phyloP scores from a whole-genome alignment of 1,140 invertebrate genomes.

The Prorops nasuta region DNA sequence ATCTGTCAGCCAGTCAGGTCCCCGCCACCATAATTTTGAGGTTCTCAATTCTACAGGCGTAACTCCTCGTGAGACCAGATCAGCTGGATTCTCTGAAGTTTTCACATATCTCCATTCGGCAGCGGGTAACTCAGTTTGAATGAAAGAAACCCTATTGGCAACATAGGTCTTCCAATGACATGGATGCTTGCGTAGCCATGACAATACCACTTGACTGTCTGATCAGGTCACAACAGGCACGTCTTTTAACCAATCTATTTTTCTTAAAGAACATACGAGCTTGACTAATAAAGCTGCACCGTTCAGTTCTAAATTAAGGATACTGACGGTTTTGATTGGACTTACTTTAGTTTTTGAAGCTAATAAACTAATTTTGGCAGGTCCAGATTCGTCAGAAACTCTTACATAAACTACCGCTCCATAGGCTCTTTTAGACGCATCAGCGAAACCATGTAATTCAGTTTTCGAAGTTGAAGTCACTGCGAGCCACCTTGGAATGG shows the following conservation, averaged over 20 bases:
- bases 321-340: neutral
- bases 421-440: neutral
- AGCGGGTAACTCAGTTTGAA: conserved; percentile 25
- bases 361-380: neutral
- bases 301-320: neutral
- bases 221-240: neutral
- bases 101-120: conserved; percentile 9
- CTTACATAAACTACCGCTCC: neutral
- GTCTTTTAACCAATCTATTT: neutral
- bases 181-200: conserved; percentile 35
- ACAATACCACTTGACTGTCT: conserved; percentile 40
- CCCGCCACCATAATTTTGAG: neutral
- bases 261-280: neutral
- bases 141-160: conserved; percentile 39
- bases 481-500: neutral
- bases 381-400: neutral
- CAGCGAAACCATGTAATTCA: neutral
- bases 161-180: conserved; percentile 40
- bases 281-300: neutral
- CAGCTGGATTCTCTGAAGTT: neutral
- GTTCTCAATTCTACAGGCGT: neutral
- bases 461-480: neutral
- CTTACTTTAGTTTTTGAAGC: neutral
- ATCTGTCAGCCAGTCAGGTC: neutral
- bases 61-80: neutral